Percentiles rank a stretch among this genome's conserved stretches.
phyloP scores from a whole-genome alignment of 2,888 invertebrate genomes.

The Limnephilus marmoratus region DNA sequence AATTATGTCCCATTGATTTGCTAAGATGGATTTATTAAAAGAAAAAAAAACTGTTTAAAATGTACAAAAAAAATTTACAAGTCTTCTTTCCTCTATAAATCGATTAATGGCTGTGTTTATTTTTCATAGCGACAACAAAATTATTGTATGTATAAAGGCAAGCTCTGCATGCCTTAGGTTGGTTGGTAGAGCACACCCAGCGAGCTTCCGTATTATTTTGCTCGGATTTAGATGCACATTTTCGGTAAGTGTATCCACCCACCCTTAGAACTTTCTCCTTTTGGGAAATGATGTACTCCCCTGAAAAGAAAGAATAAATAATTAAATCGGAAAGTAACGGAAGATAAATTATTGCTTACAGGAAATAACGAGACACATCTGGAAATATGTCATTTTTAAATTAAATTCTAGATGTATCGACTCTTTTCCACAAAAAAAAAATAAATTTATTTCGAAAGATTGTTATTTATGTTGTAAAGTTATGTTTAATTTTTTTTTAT shows the following conservation, averaged over 20 bases:
- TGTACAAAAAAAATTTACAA: neutral
- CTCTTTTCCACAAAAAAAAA: no score
- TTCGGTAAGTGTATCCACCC: neutral
- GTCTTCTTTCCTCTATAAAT: neutral
- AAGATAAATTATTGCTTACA: neutral
- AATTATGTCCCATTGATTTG: no score
- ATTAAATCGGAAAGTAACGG: neutral
- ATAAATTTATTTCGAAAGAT: no score
- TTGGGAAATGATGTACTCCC: neutral
- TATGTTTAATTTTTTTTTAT: no score
- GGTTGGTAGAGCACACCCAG: conserved; percentile 68
- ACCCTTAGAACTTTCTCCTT: neutral
- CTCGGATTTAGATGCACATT: neutral
- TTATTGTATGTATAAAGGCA: conserved; percentile 69
- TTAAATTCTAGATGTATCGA: no score
- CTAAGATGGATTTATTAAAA: no score
- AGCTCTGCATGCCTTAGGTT: conserved; percentile 67
- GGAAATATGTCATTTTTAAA: no score
- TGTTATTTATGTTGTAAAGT: no score
- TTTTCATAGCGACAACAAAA: conserved; percentile 64
- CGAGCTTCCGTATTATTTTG: neutral
- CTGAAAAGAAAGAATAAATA: neutral
- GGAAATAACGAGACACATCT: no score
- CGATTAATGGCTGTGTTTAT: conserved; percentile 51
- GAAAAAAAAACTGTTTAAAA: neutral